Percentiles rank a stretch among this genome's conserved stretches.
Evolutionary conservation across 2,888 invertebrate genomes (phyloP).

Genomic region (Atherix ibis): DNA sequence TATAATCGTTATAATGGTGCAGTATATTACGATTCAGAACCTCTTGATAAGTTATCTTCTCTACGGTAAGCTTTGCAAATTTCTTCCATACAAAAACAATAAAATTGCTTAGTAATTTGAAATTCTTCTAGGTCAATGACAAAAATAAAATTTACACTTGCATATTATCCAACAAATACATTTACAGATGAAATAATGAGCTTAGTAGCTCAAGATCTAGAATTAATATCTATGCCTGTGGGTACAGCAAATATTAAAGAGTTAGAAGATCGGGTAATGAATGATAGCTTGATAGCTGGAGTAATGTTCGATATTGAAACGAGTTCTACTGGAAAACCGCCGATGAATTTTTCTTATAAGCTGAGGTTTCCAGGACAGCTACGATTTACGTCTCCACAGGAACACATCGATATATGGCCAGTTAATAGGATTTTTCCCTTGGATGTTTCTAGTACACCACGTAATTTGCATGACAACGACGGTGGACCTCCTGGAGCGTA

Average conservation of each 20-base stretch:
- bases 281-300: constrained; percentile 11
- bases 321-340: constrained; percentile 11
- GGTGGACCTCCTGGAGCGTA: constrained; percentile 36
- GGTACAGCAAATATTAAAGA: neutral
- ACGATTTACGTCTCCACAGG: constrained; percentile 19
- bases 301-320: constrained; percentile 9
- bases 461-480: constrained; percentile 31
- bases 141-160: too few species aligned
- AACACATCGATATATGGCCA: constrained; percentile 35
- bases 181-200: too few species aligned
- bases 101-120: too few species aligned
- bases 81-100: too few species aligned
- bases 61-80: too few species aligned
- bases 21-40: too few species aligned
- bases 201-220: too few species aligned
- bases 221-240: too few species aligned
- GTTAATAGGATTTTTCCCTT: constrained; percentile 47
- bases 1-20: constrained; percentile 28
- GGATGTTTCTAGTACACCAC: constrained; percentile 47
- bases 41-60: too few species aligned
- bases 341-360: constrained; percentile 33
- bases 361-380: constrained; percentile 43
- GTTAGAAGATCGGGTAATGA: constrained; percentile 3
- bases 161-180: too few species aligned
- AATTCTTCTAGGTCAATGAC: too few species aligned